Evolutionary conservation across 2,113 vertebrate genomes (phyloP).

Genomic region (Rutilus rutilus): DNA sequence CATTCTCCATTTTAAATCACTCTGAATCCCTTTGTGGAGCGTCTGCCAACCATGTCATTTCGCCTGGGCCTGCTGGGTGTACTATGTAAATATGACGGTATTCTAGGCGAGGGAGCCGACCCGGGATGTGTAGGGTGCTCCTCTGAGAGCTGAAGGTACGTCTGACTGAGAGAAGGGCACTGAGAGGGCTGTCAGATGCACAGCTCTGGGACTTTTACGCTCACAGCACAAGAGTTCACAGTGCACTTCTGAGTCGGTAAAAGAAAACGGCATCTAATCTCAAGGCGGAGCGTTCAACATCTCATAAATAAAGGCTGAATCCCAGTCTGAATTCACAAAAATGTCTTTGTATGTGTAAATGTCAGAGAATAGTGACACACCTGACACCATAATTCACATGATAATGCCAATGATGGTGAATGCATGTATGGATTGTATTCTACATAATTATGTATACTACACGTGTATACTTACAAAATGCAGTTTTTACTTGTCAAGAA

Average conservation of each 20-base stretch:
- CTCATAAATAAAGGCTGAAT: background rate
- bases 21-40: slow-evolving; percentile 2
- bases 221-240: slow-evolving; percentile 14
- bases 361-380: no score
- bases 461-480: background rate
- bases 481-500: background rate
- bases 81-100: slow-evolving; percentile 12
- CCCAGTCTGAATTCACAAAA: background rate
- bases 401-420: no score
- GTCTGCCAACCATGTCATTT: background rate
- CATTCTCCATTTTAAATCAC: background rate
- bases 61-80: background rate
- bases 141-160: slow-evolving; percentile 8
- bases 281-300: background rate
- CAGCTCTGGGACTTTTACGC: background rate
- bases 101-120: slow-evolving; percentile 5
- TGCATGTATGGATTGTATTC: background rate
- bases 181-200: slow-evolving; percentile 4
- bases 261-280: background rate
- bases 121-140: background rate
- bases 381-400: no score
- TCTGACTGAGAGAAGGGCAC: slow-evolving; percentile 5
- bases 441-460: background rate
- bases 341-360: no score
- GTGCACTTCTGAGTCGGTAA: background rate